Percentiles rank a stretch among this genome's conserved stretches.
phyloP scores from a whole-genome alignment of 2,113 vertebrate genomes.

The Maccullochella peelii region DNA sequence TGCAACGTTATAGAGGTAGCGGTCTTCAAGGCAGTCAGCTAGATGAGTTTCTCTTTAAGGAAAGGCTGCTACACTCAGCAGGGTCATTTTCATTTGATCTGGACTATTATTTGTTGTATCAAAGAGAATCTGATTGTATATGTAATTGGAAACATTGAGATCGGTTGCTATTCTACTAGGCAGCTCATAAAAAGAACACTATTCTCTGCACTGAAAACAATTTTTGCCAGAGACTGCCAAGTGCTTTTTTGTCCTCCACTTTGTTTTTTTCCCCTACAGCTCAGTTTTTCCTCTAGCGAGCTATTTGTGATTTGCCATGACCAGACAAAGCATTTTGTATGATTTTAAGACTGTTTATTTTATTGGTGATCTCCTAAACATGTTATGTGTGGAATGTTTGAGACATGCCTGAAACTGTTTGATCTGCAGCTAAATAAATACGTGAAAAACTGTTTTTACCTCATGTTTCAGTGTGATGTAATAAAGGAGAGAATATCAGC shows the following conservation, averaged over 20 bases:
- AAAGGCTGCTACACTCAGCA: background rate
- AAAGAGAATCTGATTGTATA: slow-evolving; percentile 14
- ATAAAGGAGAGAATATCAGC: background rate
- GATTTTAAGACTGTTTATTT: slow-evolving; percentile 48
- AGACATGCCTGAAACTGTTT: slow-evolving; percentile 52
- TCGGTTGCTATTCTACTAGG: background rate
- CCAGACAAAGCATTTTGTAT: slow-evolving; percentile 53
- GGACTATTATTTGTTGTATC: slow-evolving; percentile 23
- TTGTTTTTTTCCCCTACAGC: background rate
- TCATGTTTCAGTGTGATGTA: slow-evolving; percentile 7
- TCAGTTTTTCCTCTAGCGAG: slow-evolving; percentile 16
- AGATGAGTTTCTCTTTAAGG: slow-evolving; percentile 28
- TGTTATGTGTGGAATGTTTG: slow-evolving; percentile 34
- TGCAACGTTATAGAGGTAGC: slow-evolving; percentile 43
- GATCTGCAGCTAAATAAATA: slow-evolving; percentile 72
- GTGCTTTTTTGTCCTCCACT: slow-evolving; percentile 14
- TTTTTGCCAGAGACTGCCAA: background rate
- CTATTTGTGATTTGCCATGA: slow-evolving; percentile 41
- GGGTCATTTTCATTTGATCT: slow-evolving; percentile 18
- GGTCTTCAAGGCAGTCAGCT: slow-evolving; percentile 25
- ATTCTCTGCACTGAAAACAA: slow-evolving; percentile 18
- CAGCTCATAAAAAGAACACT: slow-evolving; percentile 20
- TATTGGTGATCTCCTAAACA: slow-evolving; percentile 29
- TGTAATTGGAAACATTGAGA: slow-evolving; percentile 13
- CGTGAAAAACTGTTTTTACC: slow-evolving; percentile 30